Evolutionary conservation across 2,113 vertebrate genomes (phyloP).

Genomic region (Actenoides hombroni): DNA sequence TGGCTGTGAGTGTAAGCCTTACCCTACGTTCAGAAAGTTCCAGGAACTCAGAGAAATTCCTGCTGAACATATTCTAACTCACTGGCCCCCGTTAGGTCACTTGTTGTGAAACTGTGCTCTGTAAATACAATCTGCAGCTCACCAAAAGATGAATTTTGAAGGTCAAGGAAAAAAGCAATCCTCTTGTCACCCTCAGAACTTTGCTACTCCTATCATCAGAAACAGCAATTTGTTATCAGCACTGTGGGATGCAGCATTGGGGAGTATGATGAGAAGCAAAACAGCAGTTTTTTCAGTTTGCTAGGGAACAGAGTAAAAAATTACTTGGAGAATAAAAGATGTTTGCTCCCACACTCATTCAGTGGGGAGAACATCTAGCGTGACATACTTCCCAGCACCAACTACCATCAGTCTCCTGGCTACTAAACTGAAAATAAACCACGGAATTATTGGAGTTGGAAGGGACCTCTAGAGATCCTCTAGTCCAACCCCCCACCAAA

Average conservation of each 20-base stretch:
- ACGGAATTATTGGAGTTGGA: too few relatives aligned
- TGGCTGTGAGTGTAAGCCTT: background rate
- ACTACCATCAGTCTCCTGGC: background rate
- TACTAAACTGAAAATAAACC: background rate
- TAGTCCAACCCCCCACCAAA: too few relatives aligned
- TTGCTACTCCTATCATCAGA: background rate
- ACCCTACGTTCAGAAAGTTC: background rate
- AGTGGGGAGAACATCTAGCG: background rate
- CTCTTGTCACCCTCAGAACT: background rate
- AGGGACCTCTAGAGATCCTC: too few relatives aligned
- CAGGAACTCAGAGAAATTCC: background rate
- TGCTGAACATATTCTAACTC: constrained; percentile 16
- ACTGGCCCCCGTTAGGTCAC: background rate
- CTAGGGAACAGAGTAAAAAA: background rate
- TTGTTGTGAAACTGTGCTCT: background rate
- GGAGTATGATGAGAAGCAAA: background rate
- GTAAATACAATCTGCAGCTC: constrained; percentile 18
- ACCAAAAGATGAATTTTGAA: constrained; percentile 22
- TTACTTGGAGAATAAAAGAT: background rate
- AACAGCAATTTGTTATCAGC: background rate
- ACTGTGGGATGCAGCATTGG: background rate
- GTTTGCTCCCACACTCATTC: background rate
- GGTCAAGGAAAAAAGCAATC: constrained; percentile 18
- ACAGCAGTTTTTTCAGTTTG: background rate
- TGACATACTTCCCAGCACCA: background rate